Conservation (phyloP, 2,113 vertebrate genomes). For the Argyrosomus japonicus region DNA sequence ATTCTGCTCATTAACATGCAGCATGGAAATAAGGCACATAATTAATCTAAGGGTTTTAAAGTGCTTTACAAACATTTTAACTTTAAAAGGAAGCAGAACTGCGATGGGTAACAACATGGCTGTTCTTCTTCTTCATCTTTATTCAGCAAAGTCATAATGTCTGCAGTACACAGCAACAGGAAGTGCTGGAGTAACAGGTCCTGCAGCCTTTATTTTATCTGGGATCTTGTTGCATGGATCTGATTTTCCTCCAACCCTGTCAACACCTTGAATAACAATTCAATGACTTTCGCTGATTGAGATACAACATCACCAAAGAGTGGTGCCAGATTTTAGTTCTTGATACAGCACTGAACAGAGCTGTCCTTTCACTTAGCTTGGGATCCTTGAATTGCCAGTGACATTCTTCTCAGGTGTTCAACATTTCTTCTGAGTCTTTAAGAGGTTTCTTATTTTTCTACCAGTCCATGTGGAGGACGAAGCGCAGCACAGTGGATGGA, state of each 20-base stretch:
- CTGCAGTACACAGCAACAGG: too few species aligned
- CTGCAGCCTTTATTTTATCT: not conserved
- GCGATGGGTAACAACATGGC: too few species aligned
- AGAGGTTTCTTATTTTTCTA: constrained; percentile 1
- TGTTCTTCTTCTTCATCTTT: too few species aligned
- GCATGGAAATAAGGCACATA: not conserved
- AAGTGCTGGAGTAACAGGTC: not conserved
- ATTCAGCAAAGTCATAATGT: too few species aligned
- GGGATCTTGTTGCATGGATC: not conserved
- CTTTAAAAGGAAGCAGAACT: not conserved
- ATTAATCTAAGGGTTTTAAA: not conserved
- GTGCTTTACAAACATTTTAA: not conserved
- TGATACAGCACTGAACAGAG: not conserved
- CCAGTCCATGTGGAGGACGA: constrained; percentile 95
- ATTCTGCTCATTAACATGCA: not conserved
- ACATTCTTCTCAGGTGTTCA: not conserved
- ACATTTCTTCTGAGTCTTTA: not conserved
- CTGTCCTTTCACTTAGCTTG: not conserved
- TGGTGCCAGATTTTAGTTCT: not conserved
- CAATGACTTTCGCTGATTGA: not conserved
- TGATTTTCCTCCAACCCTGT: not conserved
- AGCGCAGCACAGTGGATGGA: constrained; percentile 93
- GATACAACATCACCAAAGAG: not conserved
- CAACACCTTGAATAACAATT: not conserved
- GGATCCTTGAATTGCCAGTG: not conserved